Evolutionary conservation across 2,797 vertebrate species (phyloP), one percentile per base, ranked within the genome.

Genomic region (Eospalax fontanierii): DNA sequence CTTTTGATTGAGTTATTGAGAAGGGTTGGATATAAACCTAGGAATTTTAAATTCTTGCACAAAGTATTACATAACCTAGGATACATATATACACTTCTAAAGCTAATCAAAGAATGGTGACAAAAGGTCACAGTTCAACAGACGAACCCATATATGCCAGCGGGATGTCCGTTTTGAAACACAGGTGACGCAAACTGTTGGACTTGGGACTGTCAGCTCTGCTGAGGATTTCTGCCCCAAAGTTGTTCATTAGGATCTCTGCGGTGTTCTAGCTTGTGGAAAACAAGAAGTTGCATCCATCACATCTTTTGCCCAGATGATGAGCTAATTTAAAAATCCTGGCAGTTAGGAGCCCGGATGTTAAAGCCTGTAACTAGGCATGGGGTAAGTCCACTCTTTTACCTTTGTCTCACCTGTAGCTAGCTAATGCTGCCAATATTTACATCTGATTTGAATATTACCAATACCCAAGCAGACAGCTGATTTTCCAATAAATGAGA

Each of bases 271-370:
- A 68, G 75, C 80, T 65, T 70, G 63, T 28, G 43, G 81, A 74
- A 93, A 92, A 95, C 79, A 81, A 66, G 46, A 95, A 84, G 50
- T 93, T 19, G 70, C 28, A n/a, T 33, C 74, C 59, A 38, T 65
- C 57, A 6, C 30, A 46, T 71, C 40, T 87, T 61, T 57, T 30
- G 80, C 79, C 70, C 75, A 84, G 63, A 59, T 59, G 83, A 86
- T 19, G 38, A 18, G n/a, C 11, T 66, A n/a, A 76, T 26, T 24
- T 54, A 12, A 74, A 66, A 89, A 81, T 50, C 65, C 40, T 26
- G 33, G 43, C 10, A 63, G 50, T 5, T 82, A 33, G 33, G 59
- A 89, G 70, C 83, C 46, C 2, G 0, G 75, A 7, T 15, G 19
- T 75, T 28, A 33, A 71, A 68, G 38, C 22, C 76, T 61, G 84